A percentile compares a stretch with the other conserved stretches of the same genome.
Conservation (phyloP, 2,888 invertebrate species). For the Oxyscelio sp. region DNA sequence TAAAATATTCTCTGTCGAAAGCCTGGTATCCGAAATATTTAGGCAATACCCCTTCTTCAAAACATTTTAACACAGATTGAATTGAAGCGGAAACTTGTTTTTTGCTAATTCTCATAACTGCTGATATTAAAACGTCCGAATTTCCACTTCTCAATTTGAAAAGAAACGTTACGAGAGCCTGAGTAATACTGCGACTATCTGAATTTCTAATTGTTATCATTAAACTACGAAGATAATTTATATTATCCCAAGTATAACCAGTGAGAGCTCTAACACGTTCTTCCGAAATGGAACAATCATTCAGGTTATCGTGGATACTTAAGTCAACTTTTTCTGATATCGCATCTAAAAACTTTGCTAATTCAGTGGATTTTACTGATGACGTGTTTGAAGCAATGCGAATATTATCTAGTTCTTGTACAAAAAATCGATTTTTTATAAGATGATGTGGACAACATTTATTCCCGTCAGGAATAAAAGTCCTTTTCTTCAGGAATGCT, state of each 20-base stretch:
- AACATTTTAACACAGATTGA: too few species aligned
- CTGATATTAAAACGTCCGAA: too few species aligned
- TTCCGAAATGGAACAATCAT: constrained; percentile 49
- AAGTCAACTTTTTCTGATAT: not conserved
- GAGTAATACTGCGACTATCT: constrained; percentile 12
- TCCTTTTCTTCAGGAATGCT: constrained; percentile 1
- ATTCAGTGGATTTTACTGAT: constrained; percentile 17
- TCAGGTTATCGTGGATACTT: constrained; percentile 34
- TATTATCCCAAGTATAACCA: constrained; percentile 56
- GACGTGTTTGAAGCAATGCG: constrained; percentile 7
- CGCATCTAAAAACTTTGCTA: constrained; percentile 7
- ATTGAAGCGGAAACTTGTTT: too few species aligned
- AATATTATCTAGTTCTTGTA: constrained; percentile 43
- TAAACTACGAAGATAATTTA: constrained; percentile 46
- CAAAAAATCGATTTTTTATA: constrained; percentile 46
- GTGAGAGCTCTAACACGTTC: constrained; percentile 62
- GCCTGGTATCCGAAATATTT: not conserved
- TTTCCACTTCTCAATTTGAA: constrained; percentile 22
- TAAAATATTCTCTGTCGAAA: too few species aligned
- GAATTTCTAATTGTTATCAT: constrained; percentile 54
- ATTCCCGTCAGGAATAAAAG: constrained; percentile 39
- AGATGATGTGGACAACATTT: constrained; percentile 50
- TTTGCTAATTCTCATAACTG: too few species aligned
- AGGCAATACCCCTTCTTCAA: not conserved
- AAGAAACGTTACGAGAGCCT: constrained; percentile 71